A percentile compares a stretch with the other conserved stretches of the same genome.
These are phyloP conservation scores for Archaeoteleia sp. DNA, from an alignment of 2,888 invertebrate genomes.

Conservation along the genomic window DNA sequence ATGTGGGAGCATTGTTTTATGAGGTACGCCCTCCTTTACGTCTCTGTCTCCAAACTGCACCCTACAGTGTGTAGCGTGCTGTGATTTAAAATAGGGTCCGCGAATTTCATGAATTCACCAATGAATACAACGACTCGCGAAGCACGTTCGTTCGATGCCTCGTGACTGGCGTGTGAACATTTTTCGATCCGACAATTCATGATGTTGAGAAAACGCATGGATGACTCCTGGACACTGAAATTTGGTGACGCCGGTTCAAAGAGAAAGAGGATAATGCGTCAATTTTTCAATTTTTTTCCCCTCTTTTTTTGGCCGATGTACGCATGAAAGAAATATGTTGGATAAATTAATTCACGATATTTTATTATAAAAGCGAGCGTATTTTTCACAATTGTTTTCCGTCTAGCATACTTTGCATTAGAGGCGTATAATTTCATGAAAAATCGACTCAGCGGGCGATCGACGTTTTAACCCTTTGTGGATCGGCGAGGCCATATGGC, in stretches of 20 bases:
- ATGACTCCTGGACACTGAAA: conserved; percentile 7
- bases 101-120: conserved; percentile 67
- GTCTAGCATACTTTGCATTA: conserved; percentile 5
- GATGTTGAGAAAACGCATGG: conserved; percentile 29
- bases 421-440: conserved; percentile 11
- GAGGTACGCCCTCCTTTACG: conserved; percentile 65
- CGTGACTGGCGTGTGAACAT: conserved; percentile 60
- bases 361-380: too few relatives aligned
- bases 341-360: too few relatives aligned
- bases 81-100: conserved; percentile 72
- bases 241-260: conserved; percentile 9
- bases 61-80: conserved; percentile 68
- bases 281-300: not conserved
- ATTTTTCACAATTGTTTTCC: conserved; percentile 23
- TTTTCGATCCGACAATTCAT: conserved; percentile 25
- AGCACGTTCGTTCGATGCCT: conserved; percentile 54
- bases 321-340: too few relatives aligned
- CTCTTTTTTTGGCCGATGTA: not conserved
- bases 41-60: conserved; percentile 62
- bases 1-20: conserved; percentile 76
- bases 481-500: conserved; percentile 29
- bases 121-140: conserved; percentile 60
- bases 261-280: conserved; percentile 1
- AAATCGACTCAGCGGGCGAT: conserved; percentile 34
- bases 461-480: conserved; percentile 23